Conservation (phyloP, 1,140 invertebrate species). For the Nymphalis io region DNA sequence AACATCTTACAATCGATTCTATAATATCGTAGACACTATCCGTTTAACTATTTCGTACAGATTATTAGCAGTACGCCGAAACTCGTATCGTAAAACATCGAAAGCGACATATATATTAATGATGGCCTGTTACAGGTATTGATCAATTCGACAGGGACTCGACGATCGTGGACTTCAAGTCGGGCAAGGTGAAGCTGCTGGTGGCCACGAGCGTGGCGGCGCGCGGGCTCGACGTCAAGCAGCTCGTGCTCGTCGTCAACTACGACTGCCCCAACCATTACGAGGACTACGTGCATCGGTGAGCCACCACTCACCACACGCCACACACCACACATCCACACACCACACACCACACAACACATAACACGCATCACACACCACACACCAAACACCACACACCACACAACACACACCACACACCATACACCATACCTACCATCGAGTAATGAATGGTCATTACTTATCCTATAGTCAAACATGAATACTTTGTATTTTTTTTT, state of each 20-base stretch:
- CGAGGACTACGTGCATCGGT: constrained; percentile 98
- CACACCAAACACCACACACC: too few relatives aligned
- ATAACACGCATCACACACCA: too few relatives aligned
- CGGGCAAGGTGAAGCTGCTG: constrained; percentile 91
- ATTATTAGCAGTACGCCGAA: constrained; percentile 16
- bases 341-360: too few relatives aligned
- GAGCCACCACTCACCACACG: neutral
- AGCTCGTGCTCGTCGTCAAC: constrained; percentile 98
- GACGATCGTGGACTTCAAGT: constrained; percentile 99
- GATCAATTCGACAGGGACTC: constrained; percentile 99
- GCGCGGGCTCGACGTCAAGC: constrained; percentile 98
- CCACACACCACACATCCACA: neutral
- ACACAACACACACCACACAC: too few relatives aligned
- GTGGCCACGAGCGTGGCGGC: constrained; percentile 98
- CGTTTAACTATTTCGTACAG: too few relatives aligned
- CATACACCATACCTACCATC: too few relatives aligned
- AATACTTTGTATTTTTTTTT: too few relatives aligned
- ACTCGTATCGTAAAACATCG: neutral
- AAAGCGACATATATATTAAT: constrained; percentile 66
- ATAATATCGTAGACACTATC: too few relatives aligned
- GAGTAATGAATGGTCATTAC: too few relatives aligned
- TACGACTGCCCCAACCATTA: constrained; percentile 99
- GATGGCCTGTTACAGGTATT: constrained; percentile 84
- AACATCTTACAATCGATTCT: too few relatives aligned
- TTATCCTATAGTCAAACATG: too few relatives aligned